Base-by-base conservation (phyloP, 2,888 invertebrate species). In the Poecilobothrus nobilitatus region DNA sequence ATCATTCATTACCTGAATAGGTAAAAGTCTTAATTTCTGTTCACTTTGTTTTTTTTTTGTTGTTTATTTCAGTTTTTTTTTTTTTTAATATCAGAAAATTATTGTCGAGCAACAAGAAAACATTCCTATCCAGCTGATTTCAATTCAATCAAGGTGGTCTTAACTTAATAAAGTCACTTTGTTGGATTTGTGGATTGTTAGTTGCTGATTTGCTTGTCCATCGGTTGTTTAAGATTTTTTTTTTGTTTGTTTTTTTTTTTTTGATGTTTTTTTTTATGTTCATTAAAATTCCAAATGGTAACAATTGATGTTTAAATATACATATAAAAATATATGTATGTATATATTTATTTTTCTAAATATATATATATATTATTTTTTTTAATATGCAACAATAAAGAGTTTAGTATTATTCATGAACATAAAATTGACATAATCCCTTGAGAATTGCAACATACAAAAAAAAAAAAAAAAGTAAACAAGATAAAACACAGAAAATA, bases 131-230 rank as follows among this genome's bases (percentile, higher is more conserved):
- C 53, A 53, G 53, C 53, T 53, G 53, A 53, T 53, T 27, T 53
- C 53, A 53, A 53, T 53, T 53, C 53, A 53, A 53, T 53, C 53
- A 53, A 53, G 53, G 53, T 53, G 53, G 53, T 53, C 53, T 53
- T 27, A 53, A 53, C 15, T n/a, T n/a, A 53, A 53, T 53, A n/a
- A 53, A 53, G 53, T 53, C 15, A 53, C 53, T 53, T 53, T n/a
- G 12, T 18, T 53, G 53, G n/a, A 53, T 53, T 27, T 15, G 53
- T 53, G 53, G 18, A 18, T 18, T 53, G 15, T 53, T n/a, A 9
- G 53, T n/a, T n/a, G 53, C 18, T 15, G 53, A 27, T 27, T 27
- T 27, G 27, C 3, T 27, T 27, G 27, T 27, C 27, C 53, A 18
- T 18, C n/a, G 15, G 53, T n/a, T 53, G 53, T n/a, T 53, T 53